Evolutionary conservation across 2,797 vertebrate genomes (phyloP), one percentile per base, ranked within the genome.

Genomic region (Melanotaenia nigrans): DNA sequence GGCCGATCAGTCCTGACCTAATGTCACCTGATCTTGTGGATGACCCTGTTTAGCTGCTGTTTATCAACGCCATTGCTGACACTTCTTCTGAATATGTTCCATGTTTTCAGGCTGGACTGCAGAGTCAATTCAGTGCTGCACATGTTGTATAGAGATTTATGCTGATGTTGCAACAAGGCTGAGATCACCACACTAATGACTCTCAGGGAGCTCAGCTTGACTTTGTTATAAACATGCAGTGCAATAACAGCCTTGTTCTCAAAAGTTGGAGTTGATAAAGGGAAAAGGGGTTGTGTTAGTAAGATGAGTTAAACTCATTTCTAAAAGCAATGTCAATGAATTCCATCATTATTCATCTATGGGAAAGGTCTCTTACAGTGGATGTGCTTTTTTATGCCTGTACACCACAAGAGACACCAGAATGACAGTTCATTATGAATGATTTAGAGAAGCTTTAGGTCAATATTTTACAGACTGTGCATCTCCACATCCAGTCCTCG

Each of bases 1-100:
- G 85, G 78, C 88, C 82, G 54, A 64, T 33, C 28, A 16, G 7
- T 65, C 47, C 71, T 66, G 72, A 82, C 73, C 68, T 74, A 56
- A 85, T 68, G 84, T 90, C 83, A 85, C 77, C 49, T 69, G 66
- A 77, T 79, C 65, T 68, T 74, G 73, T 75, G 77, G 65, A 79
- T 60, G 64, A 79, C 74, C 63, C 51, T 51, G 54, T 81, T 85
- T 75, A 68, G 72, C 85, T 53, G 56, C 69, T 79, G 75, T 88
- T 86, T 63, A 85, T 87, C 73, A 81, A 69, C 75, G 64, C 65
- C 67, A 66, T 22, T 8, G 65, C 66, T 67, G 73, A 70, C 73
- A 73, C 60, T 65, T 58, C 70, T 18, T 63, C 49, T 62, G 77
- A 40, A 38, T 54, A 40, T 38, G 58, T 75, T 73, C 54, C 59